These are phyloP conservation scores for Climacteris rufus DNA, from an alignment of 2,113 vertebrate genomes.

Conservation along the genomic window DNA sequence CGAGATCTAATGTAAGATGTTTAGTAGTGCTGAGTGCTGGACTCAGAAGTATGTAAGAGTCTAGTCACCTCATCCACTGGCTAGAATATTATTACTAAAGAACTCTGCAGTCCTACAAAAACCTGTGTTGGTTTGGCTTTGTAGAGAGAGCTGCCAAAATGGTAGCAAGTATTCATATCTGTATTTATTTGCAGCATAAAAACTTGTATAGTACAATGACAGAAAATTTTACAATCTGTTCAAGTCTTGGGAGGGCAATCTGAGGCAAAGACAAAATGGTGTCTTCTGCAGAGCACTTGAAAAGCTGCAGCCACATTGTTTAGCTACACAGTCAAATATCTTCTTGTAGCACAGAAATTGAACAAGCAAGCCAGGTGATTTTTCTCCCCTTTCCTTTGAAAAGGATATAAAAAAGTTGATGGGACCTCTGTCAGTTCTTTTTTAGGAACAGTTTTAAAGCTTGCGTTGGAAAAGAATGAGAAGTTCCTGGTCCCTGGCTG, in stretches of 20 bases:
- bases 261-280: background rate
- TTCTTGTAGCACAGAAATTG: background rate
- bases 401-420: background rate
- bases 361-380: background rate
- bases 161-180: background rate
- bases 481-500: background rate
- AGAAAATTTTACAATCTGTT: background rate
- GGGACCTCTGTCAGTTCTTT: background rate
- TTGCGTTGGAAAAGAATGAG: background rate
- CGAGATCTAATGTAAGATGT: background rate
- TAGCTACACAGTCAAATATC: background rate
- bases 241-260: background rate
- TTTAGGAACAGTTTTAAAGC: background rate
- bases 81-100: background rate
- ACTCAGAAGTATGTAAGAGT: background rate
- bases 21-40: background rate
- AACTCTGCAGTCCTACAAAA: background rate
- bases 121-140: background rate
- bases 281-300: background rate
- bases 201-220: rapidly evolving
- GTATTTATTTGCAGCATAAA: background rate
- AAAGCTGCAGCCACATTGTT: background rate
- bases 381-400: background rate
- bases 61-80: background rate
- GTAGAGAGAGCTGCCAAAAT: background rate